Percentiles rank a stretch among this genome's conserved stretches.
Evolutionary conservation across 1,140 invertebrate species (phyloP).

Genomic region (Drosophila parabipectinata): DNA sequence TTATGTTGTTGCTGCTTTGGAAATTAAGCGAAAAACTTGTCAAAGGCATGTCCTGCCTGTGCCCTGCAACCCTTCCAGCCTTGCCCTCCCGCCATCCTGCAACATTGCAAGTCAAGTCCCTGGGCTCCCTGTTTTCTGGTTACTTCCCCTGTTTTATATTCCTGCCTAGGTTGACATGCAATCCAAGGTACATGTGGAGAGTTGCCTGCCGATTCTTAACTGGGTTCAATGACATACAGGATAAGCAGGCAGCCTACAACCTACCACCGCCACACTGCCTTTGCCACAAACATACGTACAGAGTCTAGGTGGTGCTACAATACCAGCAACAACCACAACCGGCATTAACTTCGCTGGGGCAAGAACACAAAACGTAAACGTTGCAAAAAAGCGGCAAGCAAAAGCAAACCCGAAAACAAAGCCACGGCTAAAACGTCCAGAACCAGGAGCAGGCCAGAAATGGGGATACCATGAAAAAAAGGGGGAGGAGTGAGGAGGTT

Average conservation of each 20-base stretch:
- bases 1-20: slow-evolving; percentile 44
- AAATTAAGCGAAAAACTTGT: slow-evolving; percentile 71
- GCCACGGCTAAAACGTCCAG: slow-evolving; percentile 66
- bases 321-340: slow-evolving; percentile 57
- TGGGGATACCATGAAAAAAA: background rate
- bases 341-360: slow-evolving; percentile 69
- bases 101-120: slow-evolving; percentile 63
- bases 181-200: slow-evolving; percentile 65
- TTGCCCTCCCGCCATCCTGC: background rate
- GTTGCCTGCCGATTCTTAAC: slow-evolving; percentile 64
- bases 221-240: slow-evolving; percentile 77
- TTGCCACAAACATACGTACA: slow-evolving; percentile 6
- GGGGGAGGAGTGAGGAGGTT: background rate
- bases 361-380: slow-evolving; percentile 72
- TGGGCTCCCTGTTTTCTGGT: slow-evolving; percentile 10
- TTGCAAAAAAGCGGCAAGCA: slow-evolving; percentile 75
- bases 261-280: slow-evolving; percentile 30
- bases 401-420: slow-evolving; percentile 76
- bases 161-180: slow-evolving; percentile 63
- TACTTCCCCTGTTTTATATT: slow-evolving; percentile 29
- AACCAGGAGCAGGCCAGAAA: slow-evolving; percentile 40
- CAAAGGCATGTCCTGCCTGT: slow-evolving; percentile 55
- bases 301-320: slow-evolving; percentile 10
- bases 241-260: slow-evolving; percentile 54
- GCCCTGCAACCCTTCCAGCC: background rate